Percentiles rank a stretch among this genome's conserved stretches.
Evolutionary conservation across 2,888 invertebrate genomes (phyloP).

Genomic region (Callosobruchus maculatus): DNA sequence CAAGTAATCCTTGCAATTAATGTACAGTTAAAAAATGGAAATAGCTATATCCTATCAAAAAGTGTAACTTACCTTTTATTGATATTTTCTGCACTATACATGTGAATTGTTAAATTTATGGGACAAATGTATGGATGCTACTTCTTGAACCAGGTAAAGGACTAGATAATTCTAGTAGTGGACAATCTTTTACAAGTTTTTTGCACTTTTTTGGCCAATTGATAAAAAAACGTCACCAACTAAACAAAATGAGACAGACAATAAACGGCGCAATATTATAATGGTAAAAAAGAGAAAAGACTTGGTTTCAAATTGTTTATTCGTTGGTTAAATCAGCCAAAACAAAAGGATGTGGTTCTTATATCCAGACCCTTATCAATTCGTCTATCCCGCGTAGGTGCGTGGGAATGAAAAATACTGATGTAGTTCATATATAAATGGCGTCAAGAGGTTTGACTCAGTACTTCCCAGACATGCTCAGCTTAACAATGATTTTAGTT

Average conservation of each 20-base stretch:
- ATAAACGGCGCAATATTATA: not conserved
- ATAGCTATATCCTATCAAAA: too few relatives aligned
- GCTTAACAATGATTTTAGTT: too few relatives aligned
- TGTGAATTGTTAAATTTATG: not conserved
- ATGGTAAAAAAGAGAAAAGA: not conserved
- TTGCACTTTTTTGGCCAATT: not conserved
- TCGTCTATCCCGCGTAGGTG: too few relatives aligned
- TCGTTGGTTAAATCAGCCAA: not conserved
- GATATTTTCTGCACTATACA: not conserved
- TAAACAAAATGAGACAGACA: not conserved
- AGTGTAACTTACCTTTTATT: not conserved
- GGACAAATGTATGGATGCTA: not conserved
- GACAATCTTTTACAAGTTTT: not conserved
- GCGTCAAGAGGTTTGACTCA: too few relatives aligned
- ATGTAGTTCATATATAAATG: too few relatives aligned
- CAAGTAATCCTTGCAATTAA: too few relatives aligned
- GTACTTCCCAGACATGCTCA: too few relatives aligned
- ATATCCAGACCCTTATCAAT: too few relatives aligned
- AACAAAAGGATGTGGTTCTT: too few relatives aligned
- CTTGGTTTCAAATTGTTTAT: not conserved
- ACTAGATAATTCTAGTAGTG: not conserved
- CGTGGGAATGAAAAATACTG: too few relatives aligned
- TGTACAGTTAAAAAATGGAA: too few relatives aligned
- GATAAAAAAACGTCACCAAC: not conserved
- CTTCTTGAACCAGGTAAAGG: not conserved